phyloP scores from a whole-genome alignment of 2,797 vertebrate genomes.

The Phoxinus dragarum region DNA sequence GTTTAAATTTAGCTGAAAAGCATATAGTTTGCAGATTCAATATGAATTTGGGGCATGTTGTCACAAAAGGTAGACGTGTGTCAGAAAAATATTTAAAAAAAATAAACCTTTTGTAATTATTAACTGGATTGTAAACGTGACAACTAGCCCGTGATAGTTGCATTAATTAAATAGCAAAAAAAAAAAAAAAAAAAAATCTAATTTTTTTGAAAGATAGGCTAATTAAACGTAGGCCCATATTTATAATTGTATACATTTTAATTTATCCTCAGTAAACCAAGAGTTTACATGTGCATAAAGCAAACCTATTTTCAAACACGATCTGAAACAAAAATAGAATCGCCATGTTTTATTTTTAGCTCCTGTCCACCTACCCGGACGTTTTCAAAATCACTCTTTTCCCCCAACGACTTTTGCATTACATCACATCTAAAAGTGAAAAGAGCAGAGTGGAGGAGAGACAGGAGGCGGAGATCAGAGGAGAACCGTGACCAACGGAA shows the following conservation, averaged over 20 bases:
- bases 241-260: background rate
- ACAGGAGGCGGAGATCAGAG: slow-evolving; percentile 34
- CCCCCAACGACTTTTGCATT: slow-evolving; percentile 5
- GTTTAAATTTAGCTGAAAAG: background rate
- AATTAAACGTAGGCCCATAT: background rate
- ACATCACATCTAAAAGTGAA: slow-evolving; percentile 25
- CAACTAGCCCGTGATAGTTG: background rate
- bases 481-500: slow-evolving; percentile 60
- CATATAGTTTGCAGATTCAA: background rate
- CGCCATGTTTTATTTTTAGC: background rate
- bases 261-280: background rate
- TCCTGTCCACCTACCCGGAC: background rate
- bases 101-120: background rate
- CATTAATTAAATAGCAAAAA: background rate
- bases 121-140: background rate
- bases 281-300: background rate
- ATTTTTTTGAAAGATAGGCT: too few species aligned
- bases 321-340: background rate
- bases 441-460: slow-evolving; percentile 35
- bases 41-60: background rate
- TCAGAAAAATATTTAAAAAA: background rate
- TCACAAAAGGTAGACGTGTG: background rate
- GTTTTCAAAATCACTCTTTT: background rate
- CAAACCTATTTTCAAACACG: background rate
- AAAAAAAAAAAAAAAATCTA: background rate